These are phyloP conservation scores for Cyprinella venusta DNA, from an alignment of 2,797 vertebrate genomes.

Conservation along the genomic window DNA sequence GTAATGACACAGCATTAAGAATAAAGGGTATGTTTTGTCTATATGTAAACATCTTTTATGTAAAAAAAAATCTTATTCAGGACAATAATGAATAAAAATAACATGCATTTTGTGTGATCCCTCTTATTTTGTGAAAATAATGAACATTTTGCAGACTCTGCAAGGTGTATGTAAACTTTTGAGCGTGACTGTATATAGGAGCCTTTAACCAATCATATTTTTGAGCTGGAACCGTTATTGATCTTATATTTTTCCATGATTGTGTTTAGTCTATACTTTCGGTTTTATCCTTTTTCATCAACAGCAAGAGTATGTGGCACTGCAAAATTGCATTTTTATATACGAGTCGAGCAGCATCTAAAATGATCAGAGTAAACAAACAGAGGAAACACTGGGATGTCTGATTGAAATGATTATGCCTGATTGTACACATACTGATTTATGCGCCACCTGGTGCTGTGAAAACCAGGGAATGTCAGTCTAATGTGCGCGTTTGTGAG, in stretches of 20 bases:
- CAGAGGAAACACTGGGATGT: background rate
- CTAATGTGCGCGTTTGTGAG: background rate
- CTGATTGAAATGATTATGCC: conserved; percentile 42
- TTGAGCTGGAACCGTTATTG: background rate
- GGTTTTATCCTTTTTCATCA: background rate
- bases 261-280: background rate
- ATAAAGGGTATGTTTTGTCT: too few relatives aligned
- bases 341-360: conserved; percentile 4
- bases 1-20: too few relatives aligned
- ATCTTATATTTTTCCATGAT: background rate
- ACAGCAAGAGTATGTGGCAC: background rate
- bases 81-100: too few relatives aligned
- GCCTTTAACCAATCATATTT: background rate
- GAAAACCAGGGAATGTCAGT: background rate
- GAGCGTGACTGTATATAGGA: background rate
- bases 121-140: too few relatives aligned
- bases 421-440: conserved; percentile 38
- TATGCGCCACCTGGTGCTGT: conserved; percentile 24
- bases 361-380: conserved; percentile 14
- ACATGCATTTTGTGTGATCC: too few relatives aligned
- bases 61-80: too few relatives aligned
- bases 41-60: too few relatives aligned
- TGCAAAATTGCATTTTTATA: conserved; percentile 21
- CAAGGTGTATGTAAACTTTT: too few relatives aligned
- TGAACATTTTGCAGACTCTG: too few relatives aligned